Evolutionary conservation across 2,113 vertebrate species (phyloP).

Genomic region (Brachyhypopomus occidentalis): DNA sequence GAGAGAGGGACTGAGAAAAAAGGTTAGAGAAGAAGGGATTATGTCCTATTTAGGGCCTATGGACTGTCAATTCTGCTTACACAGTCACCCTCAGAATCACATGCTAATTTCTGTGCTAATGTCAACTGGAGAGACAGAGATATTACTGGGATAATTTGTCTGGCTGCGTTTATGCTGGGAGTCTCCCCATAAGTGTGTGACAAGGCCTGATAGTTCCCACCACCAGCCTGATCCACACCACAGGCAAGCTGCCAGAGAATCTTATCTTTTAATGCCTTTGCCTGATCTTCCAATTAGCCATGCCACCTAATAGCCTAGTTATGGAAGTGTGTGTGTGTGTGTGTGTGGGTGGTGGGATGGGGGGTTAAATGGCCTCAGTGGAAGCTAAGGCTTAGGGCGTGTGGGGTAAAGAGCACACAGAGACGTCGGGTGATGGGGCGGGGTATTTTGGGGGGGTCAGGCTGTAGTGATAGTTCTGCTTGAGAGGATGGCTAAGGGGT

Average conservation of each 20-base stretch:
- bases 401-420: not conserved
- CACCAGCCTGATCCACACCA: conserved; percentile 87
- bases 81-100: not conserved
- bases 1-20: conserved; percentile 3
- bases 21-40: conserved; percentile 1
- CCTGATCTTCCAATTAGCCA: conserved; percentile 94
- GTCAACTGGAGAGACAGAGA: conserved; percentile 77
- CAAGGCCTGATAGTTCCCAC: conserved; percentile 87
- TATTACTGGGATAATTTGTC: conserved; percentile 78
- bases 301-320: conserved; percentile 86
- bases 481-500: conserved; percentile 90
- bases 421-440: conserved; percentile 45
- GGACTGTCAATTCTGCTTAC: conserved; percentile 13
- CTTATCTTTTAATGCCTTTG: conserved; percentile 95
- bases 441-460: conserved; percentile 59
- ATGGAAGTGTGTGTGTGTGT: conserved; percentile 18
- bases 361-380: not conserved
- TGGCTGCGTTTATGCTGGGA: conserved; percentile 87
- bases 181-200: conserved; percentile 83
- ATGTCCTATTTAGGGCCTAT: not conserved
- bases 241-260: conserved; percentile 89
- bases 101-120: conserved; percentile 24
- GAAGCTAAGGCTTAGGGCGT: not conserved
- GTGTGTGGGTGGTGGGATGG: conserved; percentile 25
- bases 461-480: conserved; percentile 86